These are phyloP conservation scores for Trichomalopsis sarcophagae DNA, from an alignment of 1,140 invertebrate species.

Conservation along the genomic window DNA sequence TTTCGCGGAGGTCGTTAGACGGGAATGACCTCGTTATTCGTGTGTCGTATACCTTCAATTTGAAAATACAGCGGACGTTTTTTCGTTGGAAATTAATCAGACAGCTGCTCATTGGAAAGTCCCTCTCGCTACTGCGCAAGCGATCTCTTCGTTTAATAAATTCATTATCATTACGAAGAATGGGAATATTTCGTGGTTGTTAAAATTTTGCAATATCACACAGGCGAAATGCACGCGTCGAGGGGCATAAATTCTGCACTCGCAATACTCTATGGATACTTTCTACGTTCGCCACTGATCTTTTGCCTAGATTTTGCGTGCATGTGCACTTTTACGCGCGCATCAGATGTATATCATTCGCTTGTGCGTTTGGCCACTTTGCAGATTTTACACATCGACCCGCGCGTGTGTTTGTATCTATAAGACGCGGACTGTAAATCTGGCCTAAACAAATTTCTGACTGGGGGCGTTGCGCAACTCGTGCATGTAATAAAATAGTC, in stretches of 20 bases:
- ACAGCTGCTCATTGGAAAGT: background rate
- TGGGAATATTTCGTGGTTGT: background rate
- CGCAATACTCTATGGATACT: background rate
- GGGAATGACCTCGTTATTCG: too few species aligned
- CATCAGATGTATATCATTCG: background rate
- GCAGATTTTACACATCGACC: background rate
- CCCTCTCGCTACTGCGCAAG: background rate
- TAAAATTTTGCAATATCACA: background rate
- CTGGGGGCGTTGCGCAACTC: background rate
- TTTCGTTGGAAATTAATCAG: too few species aligned
- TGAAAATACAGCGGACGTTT: too few species aligned
- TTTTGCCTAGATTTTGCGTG: background rate
- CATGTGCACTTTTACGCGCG: too few species aligned
- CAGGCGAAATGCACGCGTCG: background rate
- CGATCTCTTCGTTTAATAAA: background rate
- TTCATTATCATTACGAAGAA: conserved; percentile 3
- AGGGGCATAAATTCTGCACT: background rate
- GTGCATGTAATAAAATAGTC: background rate
- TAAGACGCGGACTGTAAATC: background rate
- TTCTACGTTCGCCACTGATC: background rate
- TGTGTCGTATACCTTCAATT: too few species aligned
- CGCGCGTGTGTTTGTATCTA: background rate
- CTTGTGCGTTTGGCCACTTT: too few species aligned
- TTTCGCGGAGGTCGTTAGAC: too few species aligned
- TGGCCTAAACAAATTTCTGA: background rate